Conservation (phyloP, 2,888 invertebrate species). For the Himalopsyche japonica region DNA sequence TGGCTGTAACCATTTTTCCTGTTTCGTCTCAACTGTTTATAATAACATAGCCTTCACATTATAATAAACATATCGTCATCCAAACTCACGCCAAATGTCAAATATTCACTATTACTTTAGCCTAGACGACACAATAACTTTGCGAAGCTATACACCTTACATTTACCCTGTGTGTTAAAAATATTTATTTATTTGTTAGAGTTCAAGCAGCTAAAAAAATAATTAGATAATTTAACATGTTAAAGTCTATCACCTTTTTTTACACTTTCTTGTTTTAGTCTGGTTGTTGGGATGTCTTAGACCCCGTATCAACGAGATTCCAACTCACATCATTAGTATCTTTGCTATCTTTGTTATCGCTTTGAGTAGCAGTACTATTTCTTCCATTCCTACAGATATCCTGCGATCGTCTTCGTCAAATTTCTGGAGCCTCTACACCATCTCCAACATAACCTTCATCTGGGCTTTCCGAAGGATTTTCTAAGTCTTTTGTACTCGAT, state of each 20-base stretch:
- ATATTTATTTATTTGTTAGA: constrained; percentile 3
- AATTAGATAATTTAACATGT: not conserved
- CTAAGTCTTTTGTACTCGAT: constrained; percentile 57
- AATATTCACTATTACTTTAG: not conserved
- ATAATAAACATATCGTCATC: not conserved
- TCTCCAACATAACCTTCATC: constrained; percentile 89
- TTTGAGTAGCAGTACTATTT: constrained; percentile 13
- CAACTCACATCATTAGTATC: constrained; percentile 30
- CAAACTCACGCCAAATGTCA: not conserved
- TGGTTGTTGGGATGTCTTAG: constrained; percentile 8
- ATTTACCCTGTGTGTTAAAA: constrained; percentile 31
- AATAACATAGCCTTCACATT: not conserved
- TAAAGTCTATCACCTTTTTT: not conserved
- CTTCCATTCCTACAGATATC: constrained; percentile 43
- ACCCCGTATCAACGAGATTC: constrained; percentile 18
- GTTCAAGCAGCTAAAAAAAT: constrained; percentile 1
- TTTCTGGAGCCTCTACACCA: constrained; percentile 66
- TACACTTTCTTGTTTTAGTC: constrained; percentile 25
- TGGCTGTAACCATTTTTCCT: not conserved
- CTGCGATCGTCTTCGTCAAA: constrained; percentile 64
- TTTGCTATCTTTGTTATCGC: constrained; percentile 31
- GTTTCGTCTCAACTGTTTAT: not conserved
- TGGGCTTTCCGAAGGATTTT: constrained; percentile 74
- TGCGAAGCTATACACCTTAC: not conserved
- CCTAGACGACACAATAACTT: not conserved